Evolutionary conservation across 2,888 invertebrate species (phyloP), one percentile per base, ranked within the genome.

Genomic region (Syrphus vitripennis): DNA sequence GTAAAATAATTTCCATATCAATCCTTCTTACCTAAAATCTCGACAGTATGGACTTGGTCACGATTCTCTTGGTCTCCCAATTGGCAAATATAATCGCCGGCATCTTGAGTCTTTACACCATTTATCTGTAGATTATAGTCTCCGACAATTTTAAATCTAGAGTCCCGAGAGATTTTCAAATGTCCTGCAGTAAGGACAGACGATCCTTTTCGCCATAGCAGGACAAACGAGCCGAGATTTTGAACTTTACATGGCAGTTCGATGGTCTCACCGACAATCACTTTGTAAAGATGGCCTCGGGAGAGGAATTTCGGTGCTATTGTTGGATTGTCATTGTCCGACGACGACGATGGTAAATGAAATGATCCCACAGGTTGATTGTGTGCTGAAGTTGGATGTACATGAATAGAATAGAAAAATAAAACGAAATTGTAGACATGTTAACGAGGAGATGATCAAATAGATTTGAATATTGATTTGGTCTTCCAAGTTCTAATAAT

Each of bases 181-280:
- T 95, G 95, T 14, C 95, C 95, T 0, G 95, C 96, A 0, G 95
- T 95, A 63, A 96, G 93, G 7, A 96, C 95, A 0, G 95, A 94
- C 0, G 95, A 94, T 0, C 95, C 95, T 42, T 95, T 93, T 70
- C 95, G 92, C 95, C 95, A 96, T 50, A 96, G 92, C 59, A 96
- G 91, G 55, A 95, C 95, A 89, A 95, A 94, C 1, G 94, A 94
- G 1, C 95, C 92, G 89, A 96, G 93, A 91, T 96, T 96, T 91
- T 96, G 96, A 12, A 96, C 96, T 92, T 96, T 96, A 89, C 96
- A 97, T 9, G 96, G 96, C 78, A 97, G 92, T 61, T 95, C 94
- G 65, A 97, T 93, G 0, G 96, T 96, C 90, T 97, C 96, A 5
- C 96, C 96, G 1, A 95, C 95, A 57, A 96, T 96, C 0, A 96